phyloP scores from a whole-genome alignment of 2,888 invertebrate species.

The Helobdella robusta region DNA sequence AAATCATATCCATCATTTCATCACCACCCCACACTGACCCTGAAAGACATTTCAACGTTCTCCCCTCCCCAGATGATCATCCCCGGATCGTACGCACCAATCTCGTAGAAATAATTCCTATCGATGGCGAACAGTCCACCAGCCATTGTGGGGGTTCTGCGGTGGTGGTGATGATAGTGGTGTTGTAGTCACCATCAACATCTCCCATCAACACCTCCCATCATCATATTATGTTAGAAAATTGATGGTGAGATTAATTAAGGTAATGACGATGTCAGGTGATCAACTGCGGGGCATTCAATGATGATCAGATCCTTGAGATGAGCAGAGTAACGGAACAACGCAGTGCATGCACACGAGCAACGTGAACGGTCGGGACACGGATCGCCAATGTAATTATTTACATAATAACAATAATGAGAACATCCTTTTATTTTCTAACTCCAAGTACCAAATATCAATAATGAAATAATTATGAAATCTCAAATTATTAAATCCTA shows the following conservation, averaged over 20 bases:
- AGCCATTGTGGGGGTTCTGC: conserved; percentile 86
- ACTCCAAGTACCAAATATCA: too few species aligned
- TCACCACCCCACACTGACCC: conserved; percentile 53
- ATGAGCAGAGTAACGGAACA: background rate
- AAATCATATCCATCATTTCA: too few species aligned
- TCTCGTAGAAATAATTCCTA: conserved; percentile 77
- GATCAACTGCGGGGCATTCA: background rate
- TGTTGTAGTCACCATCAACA: background rate
- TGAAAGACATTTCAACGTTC: conserved; percentile 92
- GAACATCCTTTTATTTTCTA: too few species aligned
- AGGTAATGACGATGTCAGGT: background rate
- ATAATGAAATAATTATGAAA: too few species aligned
- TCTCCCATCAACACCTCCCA: background rate
- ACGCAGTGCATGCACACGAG: too few species aligned
- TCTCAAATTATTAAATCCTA: too few species aligned
- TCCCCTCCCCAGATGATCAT: conserved; percentile 99
- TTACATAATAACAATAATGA: too few species aligned
- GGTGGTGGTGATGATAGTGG: background rate
- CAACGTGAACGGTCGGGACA: too few species aligned
- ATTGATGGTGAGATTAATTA: conserved; percentile 15
- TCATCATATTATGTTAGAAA: too few species aligned
- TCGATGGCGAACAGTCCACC: conserved; percentile 95
- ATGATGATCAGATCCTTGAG: background rate
- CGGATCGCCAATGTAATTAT: too few species aligned
- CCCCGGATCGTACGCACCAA: conserved; percentile 95